Percentiles rank a stretch among this genome's conserved stretches.
phyloP scores from a whole-genome alignment of 2,113 vertebrate species.

The Mirza zaza region DNA sequence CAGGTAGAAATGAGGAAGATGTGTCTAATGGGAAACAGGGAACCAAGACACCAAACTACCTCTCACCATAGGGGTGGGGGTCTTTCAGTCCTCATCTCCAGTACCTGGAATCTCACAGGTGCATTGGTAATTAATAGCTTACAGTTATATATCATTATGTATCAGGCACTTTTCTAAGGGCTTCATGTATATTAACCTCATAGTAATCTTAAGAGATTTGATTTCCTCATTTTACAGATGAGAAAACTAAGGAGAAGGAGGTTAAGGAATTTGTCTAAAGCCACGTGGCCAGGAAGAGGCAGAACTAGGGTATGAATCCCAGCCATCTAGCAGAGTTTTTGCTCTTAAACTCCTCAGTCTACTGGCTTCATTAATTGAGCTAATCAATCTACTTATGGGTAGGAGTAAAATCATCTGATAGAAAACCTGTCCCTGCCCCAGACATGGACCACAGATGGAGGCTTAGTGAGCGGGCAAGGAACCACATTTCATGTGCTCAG shows the following conservation, averaged over 20 bases:
- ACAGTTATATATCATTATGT: rapidly evolving
- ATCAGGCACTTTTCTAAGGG: background rate
- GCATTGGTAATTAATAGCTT: background rate
- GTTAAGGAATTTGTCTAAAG: background rate
- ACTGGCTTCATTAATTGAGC: background rate
- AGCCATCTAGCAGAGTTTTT: background rate
- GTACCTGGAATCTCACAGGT: background rate
- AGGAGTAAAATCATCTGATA: background rate
- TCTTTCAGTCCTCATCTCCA: rapidly evolving
- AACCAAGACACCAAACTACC: rapidly evolving
- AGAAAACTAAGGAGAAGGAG: background rate
- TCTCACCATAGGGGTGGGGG: background rate
- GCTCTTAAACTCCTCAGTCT: background rate
- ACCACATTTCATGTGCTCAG: rapidly evolving
- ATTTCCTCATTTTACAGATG: background rate
- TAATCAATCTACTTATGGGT: rapidly evolving
- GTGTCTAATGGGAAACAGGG: background rate
- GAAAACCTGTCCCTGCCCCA: rapidly evolving
- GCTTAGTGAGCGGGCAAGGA: background rate
- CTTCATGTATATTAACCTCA: background rate
- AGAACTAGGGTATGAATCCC: background rate
- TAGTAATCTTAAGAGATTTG: background rate
- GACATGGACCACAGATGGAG: background rate
- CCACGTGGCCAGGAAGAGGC: background rate
- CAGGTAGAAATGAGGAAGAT: background rate